Conservation (phyloP, 2,113 vertebrate species). For the Chaenogobius annularis region DNA sequence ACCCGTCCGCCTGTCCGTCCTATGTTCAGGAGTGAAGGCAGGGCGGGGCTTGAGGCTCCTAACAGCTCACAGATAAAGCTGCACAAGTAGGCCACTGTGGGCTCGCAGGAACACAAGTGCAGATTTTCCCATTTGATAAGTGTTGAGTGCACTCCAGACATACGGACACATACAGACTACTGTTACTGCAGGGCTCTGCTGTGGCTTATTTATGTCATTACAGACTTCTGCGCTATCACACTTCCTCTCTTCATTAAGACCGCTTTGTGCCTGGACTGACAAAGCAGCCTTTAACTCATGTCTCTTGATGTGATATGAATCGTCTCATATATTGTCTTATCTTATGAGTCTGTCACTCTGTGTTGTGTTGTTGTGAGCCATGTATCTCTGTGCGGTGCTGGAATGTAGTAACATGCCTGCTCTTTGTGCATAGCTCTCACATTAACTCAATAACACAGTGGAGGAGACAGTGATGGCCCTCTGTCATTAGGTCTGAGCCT, state of each 20-base stretch:
- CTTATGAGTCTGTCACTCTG: not conserved
- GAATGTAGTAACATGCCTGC: not conserved
- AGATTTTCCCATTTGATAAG: constrained; percentile 79
- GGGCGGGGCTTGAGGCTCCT: constrained; percentile 48
- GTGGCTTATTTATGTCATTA: constrained; percentile 29
- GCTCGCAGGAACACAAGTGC: constrained; percentile 53
- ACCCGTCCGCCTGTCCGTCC: constrained; percentile 24
- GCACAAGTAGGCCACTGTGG: constrained; percentile 51
- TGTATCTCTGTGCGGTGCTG: not conserved
- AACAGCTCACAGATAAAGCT: constrained; percentile 57
- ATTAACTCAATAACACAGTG: constrained; percentile 16
- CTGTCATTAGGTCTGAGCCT: constrained; percentile 43
- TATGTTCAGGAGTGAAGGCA: constrained; percentile 48
- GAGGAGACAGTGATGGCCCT: constrained; percentile 19
- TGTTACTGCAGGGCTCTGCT: constrained; percentile 17
- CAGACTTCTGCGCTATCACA: constrained; percentile 19
- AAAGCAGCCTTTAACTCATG: not conserved
- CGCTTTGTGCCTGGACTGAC: not conserved
- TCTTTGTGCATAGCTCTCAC: constrained; percentile 11
- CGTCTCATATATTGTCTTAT: not conserved
- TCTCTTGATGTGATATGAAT: not conserved
- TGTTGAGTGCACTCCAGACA: constrained; percentile 20
- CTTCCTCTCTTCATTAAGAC: constrained; percentile 19
- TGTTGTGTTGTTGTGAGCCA: not conserved
- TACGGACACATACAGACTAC: constrained; percentile 12